phyloP scores from a whole-genome alignment of 1,140 invertebrate genomes.

The Neodiprion fabricii region DNA sequence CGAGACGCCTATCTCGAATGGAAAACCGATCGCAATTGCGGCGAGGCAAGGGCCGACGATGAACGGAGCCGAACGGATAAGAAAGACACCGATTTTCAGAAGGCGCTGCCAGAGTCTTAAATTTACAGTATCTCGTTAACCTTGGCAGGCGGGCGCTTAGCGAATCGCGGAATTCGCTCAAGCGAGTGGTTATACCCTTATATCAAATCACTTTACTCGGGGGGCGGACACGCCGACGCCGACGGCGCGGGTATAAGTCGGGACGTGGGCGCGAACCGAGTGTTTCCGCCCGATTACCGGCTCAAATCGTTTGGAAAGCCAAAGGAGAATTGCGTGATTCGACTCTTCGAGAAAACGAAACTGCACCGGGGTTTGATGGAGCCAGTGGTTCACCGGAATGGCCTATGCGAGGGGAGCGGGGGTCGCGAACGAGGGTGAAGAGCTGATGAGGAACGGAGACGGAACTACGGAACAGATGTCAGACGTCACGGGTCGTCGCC shows the following conservation, averaged over 20 bases:
- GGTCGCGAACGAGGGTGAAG: too few species aligned
- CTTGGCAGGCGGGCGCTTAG: neutral
- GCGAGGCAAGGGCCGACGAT: neutral
- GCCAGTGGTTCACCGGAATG: neutral
- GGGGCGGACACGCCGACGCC: neutral
- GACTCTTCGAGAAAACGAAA: slow-evolving; percentile 7
- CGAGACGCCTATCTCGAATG: neutral
- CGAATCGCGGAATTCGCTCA: slow-evolving; percentile 1
- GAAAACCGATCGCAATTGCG: neutral
- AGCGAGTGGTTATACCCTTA: neutral
- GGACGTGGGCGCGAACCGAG: slow-evolving; percentile 11
- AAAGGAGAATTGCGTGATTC: slow-evolving; percentile 5
- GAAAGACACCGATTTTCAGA: neutral
- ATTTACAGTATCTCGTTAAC: slow-evolving; percentile 10
- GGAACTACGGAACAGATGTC: slow-evolving; percentile 57
- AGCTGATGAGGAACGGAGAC: neutral
- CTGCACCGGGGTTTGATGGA: neutral
- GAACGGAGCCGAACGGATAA: neutral
- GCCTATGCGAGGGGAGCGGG: too few species aligned
- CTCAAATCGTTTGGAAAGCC: slow-evolving; percentile 44
- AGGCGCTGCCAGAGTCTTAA: neutral
- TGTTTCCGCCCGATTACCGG: slow-evolving; percentile 35
- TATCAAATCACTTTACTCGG: slow-evolving; percentile 11
- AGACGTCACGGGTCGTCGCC: slow-evolving; percentile 60
- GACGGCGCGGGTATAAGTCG: neutral